These are phyloP conservation scores for Apis dorsata DNA, from an alignment of 1,140 invertebrate genomes.

Conservation along the genomic window DNA sequence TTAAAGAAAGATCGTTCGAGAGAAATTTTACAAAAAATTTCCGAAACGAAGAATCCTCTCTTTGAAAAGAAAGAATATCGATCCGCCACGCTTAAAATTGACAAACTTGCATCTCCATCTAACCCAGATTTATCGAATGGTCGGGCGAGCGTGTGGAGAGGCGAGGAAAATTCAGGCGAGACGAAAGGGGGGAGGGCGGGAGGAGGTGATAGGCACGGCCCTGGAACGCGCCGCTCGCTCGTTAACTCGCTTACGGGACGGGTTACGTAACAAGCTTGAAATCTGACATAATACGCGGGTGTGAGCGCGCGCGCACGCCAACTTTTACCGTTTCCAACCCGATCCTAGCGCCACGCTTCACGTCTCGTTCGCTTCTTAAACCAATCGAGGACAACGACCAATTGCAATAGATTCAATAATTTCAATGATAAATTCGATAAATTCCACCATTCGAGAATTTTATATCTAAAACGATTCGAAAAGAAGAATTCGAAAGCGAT, in stretches of 20 bases:
- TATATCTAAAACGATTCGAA: too few relatives aligned
- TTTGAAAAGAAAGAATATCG: too few relatives aligned
- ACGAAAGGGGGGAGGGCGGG: not conserved
- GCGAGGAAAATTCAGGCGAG: not conserved
- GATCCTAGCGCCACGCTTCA: not conserved
- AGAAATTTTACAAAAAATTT: too few relatives aligned
- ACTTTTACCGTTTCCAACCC: constrained; percentile 33
- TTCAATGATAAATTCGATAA: too few relatives aligned
- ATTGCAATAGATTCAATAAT: too few relatives aligned
- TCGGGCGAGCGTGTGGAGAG: not conserved
- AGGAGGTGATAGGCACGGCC: constrained; percentile 16
- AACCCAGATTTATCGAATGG: constrained; percentile 9
- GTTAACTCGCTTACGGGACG: constrained; percentile 47
- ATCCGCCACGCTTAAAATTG: not conserved
- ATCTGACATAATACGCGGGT: constrained; percentile 45
- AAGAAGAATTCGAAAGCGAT: too few relatives aligned
- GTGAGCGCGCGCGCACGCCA: constrained; percentile 22
- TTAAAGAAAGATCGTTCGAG: too few relatives aligned
- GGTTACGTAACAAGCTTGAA: constrained; percentile 51
- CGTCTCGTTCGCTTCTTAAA: not conserved
- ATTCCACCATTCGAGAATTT: too few relatives aligned
- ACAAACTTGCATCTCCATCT: not conserved
- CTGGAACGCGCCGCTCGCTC: constrained; percentile 45
- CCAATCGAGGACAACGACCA: not conserved
- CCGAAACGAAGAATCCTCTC: too few relatives aligned